These are phyloP conservation scores for Ochlodes sylvanus DNA, from an alignment of 2,888 invertebrate species.

Conservation along the genomic window DNA sequence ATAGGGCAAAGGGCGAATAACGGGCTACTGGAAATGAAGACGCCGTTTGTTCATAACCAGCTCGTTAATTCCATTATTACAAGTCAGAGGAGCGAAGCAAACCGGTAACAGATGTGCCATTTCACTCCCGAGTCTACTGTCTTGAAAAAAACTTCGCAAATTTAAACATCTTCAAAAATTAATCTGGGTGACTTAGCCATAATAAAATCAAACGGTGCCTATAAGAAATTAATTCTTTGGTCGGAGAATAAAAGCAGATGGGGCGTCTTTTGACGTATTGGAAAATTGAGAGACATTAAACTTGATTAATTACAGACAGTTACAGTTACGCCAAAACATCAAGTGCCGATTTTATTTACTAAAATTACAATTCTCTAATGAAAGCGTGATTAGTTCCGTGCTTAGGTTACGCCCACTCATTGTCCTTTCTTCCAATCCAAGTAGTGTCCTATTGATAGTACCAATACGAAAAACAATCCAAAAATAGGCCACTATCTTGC, in stretches of 20 bases:
- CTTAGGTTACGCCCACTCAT: no score
- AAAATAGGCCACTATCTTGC: no score
- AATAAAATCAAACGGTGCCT: conserved; percentile 16
- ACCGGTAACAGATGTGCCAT: conserved; percentile 80
- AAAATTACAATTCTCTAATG: neutral
- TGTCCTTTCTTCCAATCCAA: no score
- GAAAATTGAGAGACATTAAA: conserved; percentile 23
- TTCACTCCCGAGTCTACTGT: conserved; percentile 61
- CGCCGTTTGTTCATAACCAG: conserved; percentile 84
- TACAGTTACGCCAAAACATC: neutral
- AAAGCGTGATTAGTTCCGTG: no score
- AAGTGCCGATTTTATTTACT: neutral
- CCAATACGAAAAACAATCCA: no score
- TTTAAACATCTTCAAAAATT: conserved; percentile 41
- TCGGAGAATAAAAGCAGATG: neutral
- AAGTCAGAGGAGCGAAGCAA: conserved; percentile 76
- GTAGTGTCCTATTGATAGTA: no score
- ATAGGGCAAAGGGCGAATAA: conserved; percentile 76
- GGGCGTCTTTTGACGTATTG: conserved; percentile 25
- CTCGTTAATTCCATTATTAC: conserved; percentile 84
- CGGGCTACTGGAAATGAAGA: conserved; percentile 81
- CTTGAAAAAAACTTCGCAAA: conserved; percentile 42
- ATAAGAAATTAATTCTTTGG: conserved; percentile 18
- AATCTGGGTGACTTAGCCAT: conserved; percentile 7
- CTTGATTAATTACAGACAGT: neutral